phyloP scores from a whole-genome alignment of 2,797 vertebrate species.

The Amblyopsis hoosieri region DNA sequence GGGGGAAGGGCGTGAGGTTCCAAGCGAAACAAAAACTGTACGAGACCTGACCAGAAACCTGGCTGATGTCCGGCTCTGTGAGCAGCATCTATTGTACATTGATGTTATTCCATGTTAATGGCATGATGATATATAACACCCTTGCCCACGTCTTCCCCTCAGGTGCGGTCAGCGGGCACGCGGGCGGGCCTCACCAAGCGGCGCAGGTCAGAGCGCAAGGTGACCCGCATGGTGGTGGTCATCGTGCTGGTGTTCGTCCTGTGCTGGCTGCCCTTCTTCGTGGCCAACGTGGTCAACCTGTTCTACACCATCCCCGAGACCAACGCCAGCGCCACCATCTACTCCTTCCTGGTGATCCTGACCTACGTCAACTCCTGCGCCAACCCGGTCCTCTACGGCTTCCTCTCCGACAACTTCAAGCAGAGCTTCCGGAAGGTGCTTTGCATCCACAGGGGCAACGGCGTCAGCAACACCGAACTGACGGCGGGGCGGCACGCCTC shows the following conservation, averaged over 20 bases:
- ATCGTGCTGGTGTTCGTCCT: constrained; percentile 91
- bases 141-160: constrained; percentile 25
- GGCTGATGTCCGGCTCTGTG: too few relatives aligned
- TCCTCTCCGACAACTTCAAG: constrained; percentile 93
- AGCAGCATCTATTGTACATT: too few relatives aligned
- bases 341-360: constrained; percentile 88
- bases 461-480: constrained; percentile 26
- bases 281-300: constrained; percentile 89
- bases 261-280: constrained; percentile 95
- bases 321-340: constrained; percentile 73
- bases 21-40: too few relatives aligned
- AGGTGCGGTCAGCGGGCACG: constrained; percentile 83
- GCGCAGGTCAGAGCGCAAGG: constrained; percentile 87
- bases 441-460: constrained; percentile 70
- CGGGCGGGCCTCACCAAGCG: constrained; percentile 81
- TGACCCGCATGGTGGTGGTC: constrained; percentile 94
- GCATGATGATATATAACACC: too few relatives aligned
- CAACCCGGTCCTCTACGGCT: constrained; percentile 91
- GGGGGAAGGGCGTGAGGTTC: too few relatives aligned
- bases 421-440: constrained; percentile 81
- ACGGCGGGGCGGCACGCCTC: constrained; percentile 11
- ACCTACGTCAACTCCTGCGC: constrained; percentile 95
- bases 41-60: too few relatives aligned
- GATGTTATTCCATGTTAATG: too few relatives aligned
- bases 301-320: constrained; percentile 85